Percentiles rank a stretch among this genome's conserved stretches.
Conservation (phyloP, 37 sponge, comb jelly and placozoan species). For the Spongilla lacustris region DNA sequence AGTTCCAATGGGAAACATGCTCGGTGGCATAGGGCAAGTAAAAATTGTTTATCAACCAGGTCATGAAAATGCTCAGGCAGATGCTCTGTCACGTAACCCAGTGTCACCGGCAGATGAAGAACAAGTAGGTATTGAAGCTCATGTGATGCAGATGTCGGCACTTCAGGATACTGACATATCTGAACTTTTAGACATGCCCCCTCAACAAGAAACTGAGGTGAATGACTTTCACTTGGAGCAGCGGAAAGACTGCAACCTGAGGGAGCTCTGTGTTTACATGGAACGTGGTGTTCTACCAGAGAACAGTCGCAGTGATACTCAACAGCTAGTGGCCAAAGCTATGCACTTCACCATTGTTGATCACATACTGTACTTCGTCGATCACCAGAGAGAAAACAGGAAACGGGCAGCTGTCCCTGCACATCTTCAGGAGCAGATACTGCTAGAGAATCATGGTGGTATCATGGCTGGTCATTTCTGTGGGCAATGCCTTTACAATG, state of each 20-base stretch:
- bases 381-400: constrained; percentile 1
- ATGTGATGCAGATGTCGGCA: not conserved
- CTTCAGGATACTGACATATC: not conserved
- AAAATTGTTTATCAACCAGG: constrained; percentile 25
- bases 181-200: not conserved
- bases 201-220: not conserved
- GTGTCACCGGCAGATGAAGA: not conserved
- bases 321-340: not conserved
- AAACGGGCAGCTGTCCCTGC: constrained; percentile 32
- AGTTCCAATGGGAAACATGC: constrained; percentile 25
- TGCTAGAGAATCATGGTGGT: constrained; percentile 49
- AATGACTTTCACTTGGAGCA: constrained; percentile 19
- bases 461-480: constrained; percentile 52
- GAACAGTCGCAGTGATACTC: not conserved
- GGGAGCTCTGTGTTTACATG: constrained; percentile 10
- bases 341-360: constrained; percentile 3
- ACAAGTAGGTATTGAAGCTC: not conserved
- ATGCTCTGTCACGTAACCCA: constrained; percentile 37
- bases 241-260: constrained; percentile 18
- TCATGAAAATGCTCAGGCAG: constrained; percentile 21
- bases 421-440: constrained; percentile 4
- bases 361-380: constrained; percentile 34
- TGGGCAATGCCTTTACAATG: constrained; percentile 25
- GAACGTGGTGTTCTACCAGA: constrained; percentile 15
- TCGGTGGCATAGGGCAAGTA: constrained; percentile 7